phyloP scores from a whole-genome alignment of 1,140 invertebrate species.

The Gonatopus flavifemur region DNA sequence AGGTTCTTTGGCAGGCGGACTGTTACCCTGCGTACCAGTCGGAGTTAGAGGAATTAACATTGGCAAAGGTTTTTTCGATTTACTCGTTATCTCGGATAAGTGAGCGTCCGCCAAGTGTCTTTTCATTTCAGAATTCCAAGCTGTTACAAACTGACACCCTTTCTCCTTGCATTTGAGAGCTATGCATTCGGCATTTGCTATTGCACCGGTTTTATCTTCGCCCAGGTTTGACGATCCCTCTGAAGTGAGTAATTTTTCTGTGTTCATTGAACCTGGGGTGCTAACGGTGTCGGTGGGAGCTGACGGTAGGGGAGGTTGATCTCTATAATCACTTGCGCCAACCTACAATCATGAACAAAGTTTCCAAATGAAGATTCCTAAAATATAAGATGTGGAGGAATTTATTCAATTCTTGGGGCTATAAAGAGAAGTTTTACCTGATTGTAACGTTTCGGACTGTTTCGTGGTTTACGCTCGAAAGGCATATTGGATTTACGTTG shows the following conservation, averaged over 20 bases:
- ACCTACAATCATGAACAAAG: constrained; percentile 29
- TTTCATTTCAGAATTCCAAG: constrained; percentile 60
- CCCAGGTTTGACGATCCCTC: constrained; percentile 19
- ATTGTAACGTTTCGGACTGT: constrained; percentile 55
- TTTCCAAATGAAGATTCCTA: not conserved
- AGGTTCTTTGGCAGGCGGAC: constrained; percentile 17
- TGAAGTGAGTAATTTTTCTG: constrained; percentile 20
- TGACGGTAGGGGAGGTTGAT: too few species aligned
- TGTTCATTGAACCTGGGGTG: too few species aligned
- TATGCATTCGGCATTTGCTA: constrained; percentile 48
- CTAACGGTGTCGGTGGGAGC: too few species aligned
- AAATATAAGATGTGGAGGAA: not conserved
- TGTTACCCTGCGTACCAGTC: constrained; percentile 3
- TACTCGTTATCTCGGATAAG: constrained; percentile 34
- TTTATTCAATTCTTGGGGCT: too few species aligned
- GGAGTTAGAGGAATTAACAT: constrained; percentile 47
- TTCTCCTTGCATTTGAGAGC: constrained; percentile 52
- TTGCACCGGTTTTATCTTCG: constrained; percentile 29
- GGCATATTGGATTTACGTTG: constrained; percentile 50
- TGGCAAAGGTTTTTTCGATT: constrained; percentile 45
- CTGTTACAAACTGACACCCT: constrained; percentile 59
- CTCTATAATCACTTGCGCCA: constrained; percentile 49
- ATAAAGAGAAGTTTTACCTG: constrained; percentile 36
- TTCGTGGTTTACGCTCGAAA: constrained; percentile 54
- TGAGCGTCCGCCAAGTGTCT: constrained; percentile 51